These are phyloP conservation scores for Betta splendens DNA, from an alignment of 2,797 vertebrate species.

Conservation along the genomic window DNA sequence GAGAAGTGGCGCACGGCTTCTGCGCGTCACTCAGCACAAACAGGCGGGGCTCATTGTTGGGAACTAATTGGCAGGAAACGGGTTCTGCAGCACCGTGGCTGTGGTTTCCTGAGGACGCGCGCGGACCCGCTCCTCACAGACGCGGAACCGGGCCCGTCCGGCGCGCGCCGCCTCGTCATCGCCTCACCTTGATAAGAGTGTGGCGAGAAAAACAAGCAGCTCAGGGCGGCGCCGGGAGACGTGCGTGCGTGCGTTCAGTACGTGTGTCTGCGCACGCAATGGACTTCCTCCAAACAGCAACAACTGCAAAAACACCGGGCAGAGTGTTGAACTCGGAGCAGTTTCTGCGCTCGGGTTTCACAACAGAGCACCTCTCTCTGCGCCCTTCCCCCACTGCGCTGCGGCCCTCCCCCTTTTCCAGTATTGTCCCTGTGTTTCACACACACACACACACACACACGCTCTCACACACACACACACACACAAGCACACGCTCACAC, in stretches of 20 bases:
- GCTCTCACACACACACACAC: conserved; percentile 32
- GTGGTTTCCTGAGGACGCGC: conserved; percentile 69
- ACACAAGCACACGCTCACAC: too few relatives aligned
- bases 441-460: conserved; percentile 30
- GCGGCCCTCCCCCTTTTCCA: conserved; percentile 30
- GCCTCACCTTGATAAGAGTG: conserved; percentile 78
- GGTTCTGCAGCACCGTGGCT: conserved; percentile 66
- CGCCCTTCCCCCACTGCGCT: conserved; percentile 53
- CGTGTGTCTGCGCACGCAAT: conserved; percentile 71
- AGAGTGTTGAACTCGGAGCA: conserved; percentile 74
- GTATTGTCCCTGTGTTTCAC: conserved; percentile 50
- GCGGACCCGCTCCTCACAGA: conserved; percentile 50
- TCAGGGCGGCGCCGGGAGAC: conserved; percentile 64
- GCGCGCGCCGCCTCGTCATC: conserved; percentile 78
- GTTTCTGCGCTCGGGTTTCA: conserved; percentile 78
- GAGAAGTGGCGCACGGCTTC: too few relatives aligned
- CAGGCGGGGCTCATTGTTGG: conserved; percentile 76
- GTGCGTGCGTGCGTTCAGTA: conserved; percentile 30
- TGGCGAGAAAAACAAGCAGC: conserved; percentile 69
- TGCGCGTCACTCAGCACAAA: conserved; percentile 80
- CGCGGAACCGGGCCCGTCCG: conserved; percentile 54
- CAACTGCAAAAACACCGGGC: conserved; percentile 79
- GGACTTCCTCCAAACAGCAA: conserved; percentile 75
- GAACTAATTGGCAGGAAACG: conserved; percentile 75
- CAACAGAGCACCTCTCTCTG: conserved; percentile 69